Conservation (phyloP, 2,888 invertebrate genomes). For the Pteria penguin region DNA sequence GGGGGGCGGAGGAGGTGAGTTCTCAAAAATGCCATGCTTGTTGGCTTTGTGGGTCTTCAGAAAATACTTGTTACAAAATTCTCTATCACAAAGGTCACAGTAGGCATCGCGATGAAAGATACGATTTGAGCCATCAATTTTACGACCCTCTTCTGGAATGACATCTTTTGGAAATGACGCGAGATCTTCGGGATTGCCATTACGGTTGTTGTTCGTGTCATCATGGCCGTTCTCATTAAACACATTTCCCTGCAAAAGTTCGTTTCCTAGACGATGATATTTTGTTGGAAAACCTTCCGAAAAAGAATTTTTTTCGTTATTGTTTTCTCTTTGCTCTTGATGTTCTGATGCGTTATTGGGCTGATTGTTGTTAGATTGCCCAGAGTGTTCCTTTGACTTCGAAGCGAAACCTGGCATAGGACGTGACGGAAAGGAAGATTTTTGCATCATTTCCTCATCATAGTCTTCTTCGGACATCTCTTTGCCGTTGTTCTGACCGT, state of each 20-base stretch:
- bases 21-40: conserved; percentile 91
- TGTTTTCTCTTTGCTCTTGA: conserved; percentile 10
- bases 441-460: conserved; percentile 60
- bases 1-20: conserved; percentile 65
- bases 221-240: conserved; percentile 67
- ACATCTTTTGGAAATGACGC: conserved; percentile 34
- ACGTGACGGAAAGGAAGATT: conserved; percentile 32
- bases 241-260: conserved; percentile 82
- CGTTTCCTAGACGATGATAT: conserved; percentile 91
- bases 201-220: conserved; percentile 52
- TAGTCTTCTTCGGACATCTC: conserved; percentile 54
- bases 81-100: conserved; percentile 98
- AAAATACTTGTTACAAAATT: conserved; percentile 99
- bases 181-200: conserved; percentile 55
- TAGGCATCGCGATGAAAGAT: conserved; percentile 98
- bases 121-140: conserved; percentile 48
- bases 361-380: conserved; percentile 18
- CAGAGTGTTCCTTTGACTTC: conserved; percentile 3
- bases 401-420: not conserved
- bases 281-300: conserved; percentile 72
- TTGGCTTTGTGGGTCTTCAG: conserved; percentile 98
- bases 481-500: conserved; percentile 29
- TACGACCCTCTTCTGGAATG: conserved; percentile 39
- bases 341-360: conserved; percentile 12
- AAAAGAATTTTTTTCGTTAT: conserved; percentile 4